These are phyloP conservation scores for Nothoprocta pentlandii DNA, from an alignment of 2,113 vertebrate species.

Conservation along the genomic window DNA sequence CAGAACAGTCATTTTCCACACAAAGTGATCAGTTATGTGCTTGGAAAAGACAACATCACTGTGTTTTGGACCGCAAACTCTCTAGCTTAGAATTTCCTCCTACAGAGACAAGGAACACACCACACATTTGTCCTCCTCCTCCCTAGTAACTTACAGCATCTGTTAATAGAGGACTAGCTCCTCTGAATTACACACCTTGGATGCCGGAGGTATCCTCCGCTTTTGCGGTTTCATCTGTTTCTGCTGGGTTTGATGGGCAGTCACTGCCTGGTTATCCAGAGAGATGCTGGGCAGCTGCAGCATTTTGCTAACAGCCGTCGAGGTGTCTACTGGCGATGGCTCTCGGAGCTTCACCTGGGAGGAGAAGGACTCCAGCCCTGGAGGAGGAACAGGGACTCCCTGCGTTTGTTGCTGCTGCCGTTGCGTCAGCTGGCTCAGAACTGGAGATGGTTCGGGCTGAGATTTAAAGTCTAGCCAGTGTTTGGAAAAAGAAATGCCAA, in stretches of 20 bases:
- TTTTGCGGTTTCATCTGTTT: constrained; percentile 89
- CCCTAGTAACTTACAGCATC: not conserved
- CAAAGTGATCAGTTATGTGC: not conserved
- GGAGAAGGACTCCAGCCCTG: constrained; percentile 84
- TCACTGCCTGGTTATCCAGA: constrained; percentile 73
- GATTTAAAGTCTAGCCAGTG: constrained; percentile 86
- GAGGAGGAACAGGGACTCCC: constrained; percentile 70
- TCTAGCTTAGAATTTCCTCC: not conserved
- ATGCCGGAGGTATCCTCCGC: constrained; percentile 86
- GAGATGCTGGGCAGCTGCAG: constrained; percentile 76
- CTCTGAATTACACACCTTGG: constrained; percentile 82
- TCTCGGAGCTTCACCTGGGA: constrained; percentile 78
- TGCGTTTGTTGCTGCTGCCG: constrained; percentile 84
- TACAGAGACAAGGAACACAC: not conserved
- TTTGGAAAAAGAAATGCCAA: not conserved
- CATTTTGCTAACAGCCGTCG: constrained; percentile 80
- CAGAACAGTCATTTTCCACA: constrained; percentile 5
- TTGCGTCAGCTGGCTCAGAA: constrained; percentile 93
- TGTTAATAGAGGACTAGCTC: fast-evolving
- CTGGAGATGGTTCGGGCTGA: constrained; percentile 94
- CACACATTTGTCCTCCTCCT: not conserved
- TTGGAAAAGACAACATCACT: constrained; percentile 1
- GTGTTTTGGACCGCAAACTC: not conserved
- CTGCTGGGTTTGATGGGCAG: constrained; percentile 80
- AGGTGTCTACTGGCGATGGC: constrained; percentile 70